Percentiles rank a stretch among this genome's conserved stretches.
Conservation (phyloP, 2,113 vertebrate species). For the Boleophthalmus pectinirostris region DNA sequence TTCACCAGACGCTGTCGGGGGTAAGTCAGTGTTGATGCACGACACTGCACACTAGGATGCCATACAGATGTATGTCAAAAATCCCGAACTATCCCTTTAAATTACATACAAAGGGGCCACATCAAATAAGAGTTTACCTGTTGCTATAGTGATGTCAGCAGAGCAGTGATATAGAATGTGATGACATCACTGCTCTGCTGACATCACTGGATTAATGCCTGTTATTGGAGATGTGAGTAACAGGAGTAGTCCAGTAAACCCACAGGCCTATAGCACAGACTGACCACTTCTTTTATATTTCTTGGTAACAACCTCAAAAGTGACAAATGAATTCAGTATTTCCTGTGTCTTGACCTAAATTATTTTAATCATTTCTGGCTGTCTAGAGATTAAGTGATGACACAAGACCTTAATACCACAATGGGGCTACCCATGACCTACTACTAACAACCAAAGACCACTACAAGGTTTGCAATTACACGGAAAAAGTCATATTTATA, state of each 20-base stretch:
- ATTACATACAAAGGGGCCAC: too few species aligned
- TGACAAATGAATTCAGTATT: background rate
- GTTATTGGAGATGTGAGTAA: background rate
- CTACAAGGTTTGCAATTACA: background rate
- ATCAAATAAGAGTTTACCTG: too few species aligned
- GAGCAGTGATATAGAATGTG: too few species aligned
- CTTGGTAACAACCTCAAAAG: background rate
- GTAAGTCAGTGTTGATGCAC: too few species aligned
- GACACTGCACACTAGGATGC: too few species aligned
- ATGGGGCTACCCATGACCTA: background rate
- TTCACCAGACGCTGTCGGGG: too few species aligned
- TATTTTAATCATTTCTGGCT: background rate
- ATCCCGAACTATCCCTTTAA: too few species aligned
- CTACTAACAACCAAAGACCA: background rate
- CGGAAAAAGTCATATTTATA: background rate
- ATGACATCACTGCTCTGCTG: too few species aligned
- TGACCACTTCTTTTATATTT: background rate
- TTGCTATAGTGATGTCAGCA: too few species aligned
- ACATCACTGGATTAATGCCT: background rate
- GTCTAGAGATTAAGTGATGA: constrained; percentile 9
- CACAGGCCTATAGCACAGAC: background rate
- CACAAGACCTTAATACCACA: background rate
- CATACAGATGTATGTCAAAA: too few species aligned
- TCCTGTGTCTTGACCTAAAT: background rate
- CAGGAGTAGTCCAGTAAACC: background rate